A percentile compares a stretch with the other conserved stretches of the same genome.
Evolutionary conservation across 2,113 vertebrate species (phyloP).

Genomic region (Misgurnus mizolepis): DNA sequence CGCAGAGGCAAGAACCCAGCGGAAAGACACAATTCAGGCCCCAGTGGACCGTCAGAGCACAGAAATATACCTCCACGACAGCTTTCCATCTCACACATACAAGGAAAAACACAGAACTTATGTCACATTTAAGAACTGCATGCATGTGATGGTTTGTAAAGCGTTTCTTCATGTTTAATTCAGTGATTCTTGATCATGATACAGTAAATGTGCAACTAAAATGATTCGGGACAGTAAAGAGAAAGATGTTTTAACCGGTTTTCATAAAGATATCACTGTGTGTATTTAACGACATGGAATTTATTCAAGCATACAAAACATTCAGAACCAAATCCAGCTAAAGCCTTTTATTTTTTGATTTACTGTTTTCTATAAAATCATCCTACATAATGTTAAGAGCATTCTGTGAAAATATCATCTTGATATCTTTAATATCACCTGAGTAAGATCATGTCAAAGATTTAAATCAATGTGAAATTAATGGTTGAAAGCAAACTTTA

Average conservation of each 20-base stretch:
- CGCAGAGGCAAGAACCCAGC: slow-evolving; percentile 37
- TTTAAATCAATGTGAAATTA: too few species aligned
- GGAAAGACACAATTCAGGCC: slow-evolving; percentile 29
- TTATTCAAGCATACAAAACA: too few species aligned
- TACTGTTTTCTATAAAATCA: too few species aligned
- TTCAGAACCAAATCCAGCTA: too few species aligned
- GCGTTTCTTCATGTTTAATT: slow-evolving; percentile 29
- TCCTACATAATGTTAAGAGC: too few species aligned
- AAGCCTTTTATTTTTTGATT: too few species aligned
- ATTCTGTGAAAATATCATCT: too few species aligned
- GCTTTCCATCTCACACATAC: slow-evolving; percentile 25
- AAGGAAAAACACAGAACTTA: not conserved
- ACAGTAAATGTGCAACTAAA: not conserved
- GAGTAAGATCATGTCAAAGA: too few species aligned
- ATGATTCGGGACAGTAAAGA: not conserved
- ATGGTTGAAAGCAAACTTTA: too few species aligned
- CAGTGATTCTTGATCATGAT: slow-evolving; percentile 10
- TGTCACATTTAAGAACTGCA: not conserved
- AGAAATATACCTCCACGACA: slow-evolving; percentile 28
- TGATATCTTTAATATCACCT: too few species aligned
- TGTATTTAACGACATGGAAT: too few species aligned
- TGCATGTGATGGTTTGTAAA: too few species aligned
- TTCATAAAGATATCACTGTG: not conserved
- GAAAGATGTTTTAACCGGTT: not conserved
- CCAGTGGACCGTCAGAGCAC: slow-evolving; percentile 38